phyloP scores from a whole-genome alignment of 2,797 vertebrate species.

The Nyctalus aviator region DNA sequence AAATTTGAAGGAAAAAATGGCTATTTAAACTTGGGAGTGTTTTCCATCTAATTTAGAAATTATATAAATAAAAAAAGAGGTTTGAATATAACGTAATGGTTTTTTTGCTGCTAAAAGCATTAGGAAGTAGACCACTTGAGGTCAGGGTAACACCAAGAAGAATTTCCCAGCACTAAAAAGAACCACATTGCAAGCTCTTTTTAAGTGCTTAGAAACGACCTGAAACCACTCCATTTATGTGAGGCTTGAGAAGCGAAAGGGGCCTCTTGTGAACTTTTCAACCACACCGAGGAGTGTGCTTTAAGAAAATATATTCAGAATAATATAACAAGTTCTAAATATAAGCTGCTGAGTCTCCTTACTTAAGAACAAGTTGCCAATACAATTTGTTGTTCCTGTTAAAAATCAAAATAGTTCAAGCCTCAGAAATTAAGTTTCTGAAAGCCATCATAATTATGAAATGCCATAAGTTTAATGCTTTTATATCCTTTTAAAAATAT shows the following conservation, averaged over 20 bases:
- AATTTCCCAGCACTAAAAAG: conserved; percentile 83
- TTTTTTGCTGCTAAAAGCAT: conserved; percentile 75
- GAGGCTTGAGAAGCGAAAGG: conserved; percentile 57
- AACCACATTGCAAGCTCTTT: conserved; percentile 77
- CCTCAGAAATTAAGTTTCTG: conserved; percentile 36
- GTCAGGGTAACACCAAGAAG: conserved; percentile 83
- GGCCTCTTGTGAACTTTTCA: conserved; percentile 44
- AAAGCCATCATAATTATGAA: not conserved
- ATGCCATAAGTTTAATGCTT: not conserved
- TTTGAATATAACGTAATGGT: conserved; percentile 58
- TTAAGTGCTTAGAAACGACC: conserved; percentile 80
- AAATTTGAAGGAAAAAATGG: not conserved
- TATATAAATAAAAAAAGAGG: conserved; percentile 64
- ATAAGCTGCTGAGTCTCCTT: not conserved
- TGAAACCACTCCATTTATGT: conserved; percentile 73
- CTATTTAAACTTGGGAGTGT: conserved; percentile 23
- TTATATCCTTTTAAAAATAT: not conserved
- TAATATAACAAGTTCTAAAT: not conserved
- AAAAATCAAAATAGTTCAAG: not conserved
- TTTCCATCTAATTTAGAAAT: conserved; percentile 66
- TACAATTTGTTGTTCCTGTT: not conserved
- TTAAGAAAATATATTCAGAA: conserved; percentile 9
- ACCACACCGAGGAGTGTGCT: not conserved
- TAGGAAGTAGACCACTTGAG: conserved; percentile 81
- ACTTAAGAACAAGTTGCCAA: conserved; percentile 2